Conservation (phyloP, 2,797 vertebrate species). For the Chelidonichthys spinosus region DNA sequence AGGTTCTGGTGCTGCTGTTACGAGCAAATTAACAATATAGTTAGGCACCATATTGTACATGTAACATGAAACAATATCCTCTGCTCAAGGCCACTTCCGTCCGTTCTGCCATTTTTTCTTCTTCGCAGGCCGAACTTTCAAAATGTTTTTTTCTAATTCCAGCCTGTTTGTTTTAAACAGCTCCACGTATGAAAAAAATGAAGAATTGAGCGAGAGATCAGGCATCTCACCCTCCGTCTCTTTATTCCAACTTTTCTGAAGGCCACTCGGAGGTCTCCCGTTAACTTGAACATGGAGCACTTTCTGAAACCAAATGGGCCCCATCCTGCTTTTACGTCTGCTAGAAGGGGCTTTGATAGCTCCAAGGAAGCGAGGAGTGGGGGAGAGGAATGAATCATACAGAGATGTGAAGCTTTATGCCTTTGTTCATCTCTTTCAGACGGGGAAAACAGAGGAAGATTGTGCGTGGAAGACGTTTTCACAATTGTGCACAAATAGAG, state of each 20-base stretch:
- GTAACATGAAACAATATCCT: conserved; percentile 33
- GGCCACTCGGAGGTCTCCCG: conserved; percentile 36
- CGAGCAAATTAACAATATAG: conserved; percentile 38
- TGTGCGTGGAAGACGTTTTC: conserved; percentile 5
- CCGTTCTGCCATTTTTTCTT: conserved; percentile 17
- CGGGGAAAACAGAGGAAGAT: not conserved
- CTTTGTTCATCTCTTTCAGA: conserved; percentile 27
- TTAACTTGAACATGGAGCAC: conserved; percentile 41
- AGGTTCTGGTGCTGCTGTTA: conserved; percentile 43
- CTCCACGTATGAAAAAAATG: conserved; percentile 14
- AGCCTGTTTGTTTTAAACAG: conserved; percentile 49
- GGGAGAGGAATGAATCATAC: conserved; percentile 20
- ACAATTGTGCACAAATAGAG: not conserved
- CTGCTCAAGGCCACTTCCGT: conserved; percentile 21
- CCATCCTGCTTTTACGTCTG: conserved; percentile 38
- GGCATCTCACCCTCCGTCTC: conserved; percentile 28
- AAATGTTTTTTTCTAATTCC: conserved; percentile 41
- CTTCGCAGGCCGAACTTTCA: not conserved
- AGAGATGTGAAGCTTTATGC: conserved; percentile 30
- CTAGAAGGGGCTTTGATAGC: conserved; percentile 36
- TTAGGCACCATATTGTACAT: conserved; percentile 32
- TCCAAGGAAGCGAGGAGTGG: conserved; percentile 7
- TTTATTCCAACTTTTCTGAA: conserved; percentile 41
- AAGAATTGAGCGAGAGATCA: conserved; percentile 38
- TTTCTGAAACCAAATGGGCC: conserved; percentile 45